Conservation (phyloP, 2,888 invertebrate species). For the Stenotaenia linearis region DNA sequence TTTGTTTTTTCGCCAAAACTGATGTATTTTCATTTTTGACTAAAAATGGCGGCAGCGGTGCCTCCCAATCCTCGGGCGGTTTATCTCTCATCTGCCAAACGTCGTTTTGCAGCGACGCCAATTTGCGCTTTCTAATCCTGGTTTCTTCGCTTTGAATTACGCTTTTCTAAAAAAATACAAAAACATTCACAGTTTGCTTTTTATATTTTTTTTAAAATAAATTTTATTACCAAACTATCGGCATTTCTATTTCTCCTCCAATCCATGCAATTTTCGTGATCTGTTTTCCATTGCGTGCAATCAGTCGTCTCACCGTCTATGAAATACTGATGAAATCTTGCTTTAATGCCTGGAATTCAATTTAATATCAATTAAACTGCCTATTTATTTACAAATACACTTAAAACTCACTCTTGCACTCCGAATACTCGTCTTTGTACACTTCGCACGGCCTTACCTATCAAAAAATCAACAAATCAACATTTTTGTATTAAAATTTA, state of each 20-base stretch:
- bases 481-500: not conserved
- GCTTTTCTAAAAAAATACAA: constrained; percentile 55
- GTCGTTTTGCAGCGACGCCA: constrained; percentile 65
- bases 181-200: too few relatives aligned
- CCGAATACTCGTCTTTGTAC: constrained; percentile 75
- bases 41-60: constrained; percentile 71
- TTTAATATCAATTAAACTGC: not conserved
- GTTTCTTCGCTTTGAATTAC: constrained; percentile 66
- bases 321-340: constrained; percentile 80
- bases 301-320: constrained; percentile 65
- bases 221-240: constrained; percentile 65
- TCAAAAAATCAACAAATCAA: constrained; percentile 39
- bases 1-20: not conserved
- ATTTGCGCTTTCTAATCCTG: constrained; percentile 59
- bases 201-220: too few relatives aligned
- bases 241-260: constrained; percentile 60
- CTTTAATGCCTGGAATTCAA: constrained; percentile 51
- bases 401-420: constrained; percentile 56
- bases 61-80: constrained; percentile 77
- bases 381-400: not conserved
- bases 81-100: constrained; percentile 68
- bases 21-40: constrained; percentile 47
- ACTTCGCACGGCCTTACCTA: constrained; percentile 69
- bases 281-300: constrained; percentile 73
- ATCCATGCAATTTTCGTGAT: constrained; percentile 66